Evolutionary conservation across 2,113 vertebrate genomes (phyloP).

Genomic region (Heterochromis multidens): DNA sequence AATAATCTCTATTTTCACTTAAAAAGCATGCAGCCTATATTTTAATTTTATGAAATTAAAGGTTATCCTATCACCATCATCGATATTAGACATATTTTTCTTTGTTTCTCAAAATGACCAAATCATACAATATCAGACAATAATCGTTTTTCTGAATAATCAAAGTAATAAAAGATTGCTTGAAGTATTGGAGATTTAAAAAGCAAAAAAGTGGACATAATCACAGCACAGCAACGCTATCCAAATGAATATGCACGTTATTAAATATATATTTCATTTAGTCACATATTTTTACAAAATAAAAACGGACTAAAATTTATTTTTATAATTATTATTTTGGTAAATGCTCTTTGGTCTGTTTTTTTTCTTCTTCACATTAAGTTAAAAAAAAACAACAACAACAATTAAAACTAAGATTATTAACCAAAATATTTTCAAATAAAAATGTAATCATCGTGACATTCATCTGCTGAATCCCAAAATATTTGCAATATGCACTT

Average conservation of each 20-base stretch:
- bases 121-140: no score
- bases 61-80: no score
- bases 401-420: not conserved
- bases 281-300: not conserved
- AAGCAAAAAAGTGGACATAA: not conserved
- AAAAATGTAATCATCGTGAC: not conserved
- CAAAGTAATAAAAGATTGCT: not conserved
- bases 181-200: not conserved
- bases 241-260: not conserved
- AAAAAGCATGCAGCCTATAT: not conserved
- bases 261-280: not conserved
- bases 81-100: not conserved
- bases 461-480: not conserved
- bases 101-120: not conserved
- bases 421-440: not conserved
- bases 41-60: not conserved
- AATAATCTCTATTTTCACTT: not conserved
- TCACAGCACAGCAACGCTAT: not conserved
- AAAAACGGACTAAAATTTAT: not conserved
- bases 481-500: not conserved
- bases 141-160: not conserved
- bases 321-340: not conserved
- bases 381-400: not conserved
- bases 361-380: not conserved
- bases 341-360: not conserved